Evolutionary conservation across 2,888 invertebrate genomes (phyloP).

Genomic region (Nebria brevicollis): DNA sequence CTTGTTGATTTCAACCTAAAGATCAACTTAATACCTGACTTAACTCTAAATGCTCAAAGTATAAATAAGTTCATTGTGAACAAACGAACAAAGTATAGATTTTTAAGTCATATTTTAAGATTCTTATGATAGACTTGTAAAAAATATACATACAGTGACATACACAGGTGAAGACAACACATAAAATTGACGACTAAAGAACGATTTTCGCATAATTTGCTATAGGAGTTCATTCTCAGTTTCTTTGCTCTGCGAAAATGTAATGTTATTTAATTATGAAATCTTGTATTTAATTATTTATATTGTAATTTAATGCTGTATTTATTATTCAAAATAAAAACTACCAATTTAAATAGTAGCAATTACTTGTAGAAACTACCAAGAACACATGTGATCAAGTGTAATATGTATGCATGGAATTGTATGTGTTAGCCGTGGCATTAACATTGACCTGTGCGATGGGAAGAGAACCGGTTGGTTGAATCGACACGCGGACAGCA

Average conservation of each 20-base stretch:
- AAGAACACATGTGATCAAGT: conserved; percentile 2
- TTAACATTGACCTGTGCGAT: conserved; percentile 41
- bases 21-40: conserved; percentile 18
- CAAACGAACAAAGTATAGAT: conserved; percentile 42
- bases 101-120: conserved; percentile 36
- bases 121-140: conserved; percentile 23
- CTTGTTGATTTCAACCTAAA: conserved; percentile 5
- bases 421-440: conserved; percentile 27
- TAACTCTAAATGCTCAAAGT: conserved; percentile 25
- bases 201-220: conserved; percentile 38
- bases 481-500: conserved; percentile 36
- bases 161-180: conserved; percentile 33
- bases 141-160: conserved; percentile 36
- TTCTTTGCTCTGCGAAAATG: conserved; percentile 5
- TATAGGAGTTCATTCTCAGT: conserved; percentile 4
- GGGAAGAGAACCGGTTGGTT: conserved; percentile 28
- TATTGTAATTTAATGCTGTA: conserved; percentile 45
- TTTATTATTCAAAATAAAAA: conserved; percentile 41
- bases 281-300: conserved; percentile 41
- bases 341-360: conserved; percentile 24
- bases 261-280: conserved; percentile 7
- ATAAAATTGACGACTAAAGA: conserved; percentile 9
- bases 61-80: conserved; percentile 36
- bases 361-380: background rate
- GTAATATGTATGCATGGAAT: background rate